These are phyloP conservation scores for Dendrolimus houi DNA, from an alignment of 2,888 invertebrate genomes.

Conservation along the genomic window DNA sequence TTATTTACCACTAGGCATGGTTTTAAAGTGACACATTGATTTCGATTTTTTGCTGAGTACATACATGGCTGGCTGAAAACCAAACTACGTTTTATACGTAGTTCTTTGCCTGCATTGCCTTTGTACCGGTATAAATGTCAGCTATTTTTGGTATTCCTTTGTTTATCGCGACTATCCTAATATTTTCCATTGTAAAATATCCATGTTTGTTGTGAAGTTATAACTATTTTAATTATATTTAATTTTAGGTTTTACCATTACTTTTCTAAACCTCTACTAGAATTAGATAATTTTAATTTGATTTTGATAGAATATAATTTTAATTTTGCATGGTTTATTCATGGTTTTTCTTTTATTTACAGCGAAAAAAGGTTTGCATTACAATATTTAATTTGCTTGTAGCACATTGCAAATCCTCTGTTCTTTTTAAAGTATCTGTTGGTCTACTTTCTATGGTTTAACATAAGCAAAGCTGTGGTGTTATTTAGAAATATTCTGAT, in stretches of 20 bases:
- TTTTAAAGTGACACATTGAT: slow-evolving; percentile 33
- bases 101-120: slow-evolving; percentile 32
- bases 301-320: not conserved
- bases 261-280: no score
- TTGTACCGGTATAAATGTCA: slow-evolving; percentile 19
- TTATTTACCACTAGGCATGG: slow-evolving; percentile 9
- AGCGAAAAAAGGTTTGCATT: slow-evolving; percentile 65
- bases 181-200: not conserved
- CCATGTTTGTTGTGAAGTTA: no score
- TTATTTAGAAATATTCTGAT: no score
- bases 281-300: no score
- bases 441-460: no score
- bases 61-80: slow-evolving; percentile 26
- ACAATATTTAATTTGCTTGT: slow-evolving; percentile 10
- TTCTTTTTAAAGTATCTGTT: no score
- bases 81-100: slow-evolving; percentile 34
- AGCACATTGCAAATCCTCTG: not conserved
- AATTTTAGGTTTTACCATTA: no score
- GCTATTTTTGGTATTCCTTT: slow-evolving; percentile 40
- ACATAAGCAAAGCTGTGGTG: no score
- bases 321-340: not conserved
- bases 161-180: slow-evolving; percentile 17
- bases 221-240: not conserved
- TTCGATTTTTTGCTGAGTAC: slow-evolving; percentile 27
- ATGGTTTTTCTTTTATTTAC: slow-evolving; percentile 41